Evolutionary conservation across 2,888 invertebrate species (phyloP).

Genomic region (Hydrotaea cyrtoneurina): DNA sequence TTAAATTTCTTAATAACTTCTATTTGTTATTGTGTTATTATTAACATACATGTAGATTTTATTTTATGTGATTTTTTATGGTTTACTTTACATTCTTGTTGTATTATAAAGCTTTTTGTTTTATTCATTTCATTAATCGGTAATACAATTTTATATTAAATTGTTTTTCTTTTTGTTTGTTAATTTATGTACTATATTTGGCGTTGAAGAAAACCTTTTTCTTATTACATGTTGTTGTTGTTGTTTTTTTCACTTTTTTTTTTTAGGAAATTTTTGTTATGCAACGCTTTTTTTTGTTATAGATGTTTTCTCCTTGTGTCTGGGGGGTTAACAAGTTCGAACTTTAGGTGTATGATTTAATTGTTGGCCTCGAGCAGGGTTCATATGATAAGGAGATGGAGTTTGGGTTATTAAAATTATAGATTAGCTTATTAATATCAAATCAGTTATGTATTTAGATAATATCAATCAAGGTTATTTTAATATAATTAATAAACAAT

Average conservation of each 20-base stretch:
- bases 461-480: too few species aligned
- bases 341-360: not conserved
- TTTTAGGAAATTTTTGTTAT: not conserved
- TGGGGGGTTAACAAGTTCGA: not conserved
- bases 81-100: conserved; percentile 57
- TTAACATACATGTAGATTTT: conserved; percentile 27
- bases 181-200: conserved; percentile 56
- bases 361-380: not conserved
- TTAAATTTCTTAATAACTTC: conserved; percentile 27
- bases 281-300: conserved; percentile 3
- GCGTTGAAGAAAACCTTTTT: conserved; percentile 67
- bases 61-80: not conserved
- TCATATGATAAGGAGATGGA: too few species aligned
- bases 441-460: too few species aligned
- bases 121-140: conserved; percentile 32
- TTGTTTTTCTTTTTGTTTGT: conserved; percentile 6
- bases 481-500: too few species aligned
- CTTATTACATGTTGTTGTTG: conserved; percentile 47
- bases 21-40: conserved; percentile 36
- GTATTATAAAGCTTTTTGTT: conserved; percentile 61
- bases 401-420: too few species aligned
- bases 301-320: not conserved
- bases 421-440: too few species aligned
- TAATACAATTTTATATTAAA: not conserved
- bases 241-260: not conserved